Conservation (phyloP, 2,797 vertebrate species). For the Ctenosaura bakeri region DNA sequence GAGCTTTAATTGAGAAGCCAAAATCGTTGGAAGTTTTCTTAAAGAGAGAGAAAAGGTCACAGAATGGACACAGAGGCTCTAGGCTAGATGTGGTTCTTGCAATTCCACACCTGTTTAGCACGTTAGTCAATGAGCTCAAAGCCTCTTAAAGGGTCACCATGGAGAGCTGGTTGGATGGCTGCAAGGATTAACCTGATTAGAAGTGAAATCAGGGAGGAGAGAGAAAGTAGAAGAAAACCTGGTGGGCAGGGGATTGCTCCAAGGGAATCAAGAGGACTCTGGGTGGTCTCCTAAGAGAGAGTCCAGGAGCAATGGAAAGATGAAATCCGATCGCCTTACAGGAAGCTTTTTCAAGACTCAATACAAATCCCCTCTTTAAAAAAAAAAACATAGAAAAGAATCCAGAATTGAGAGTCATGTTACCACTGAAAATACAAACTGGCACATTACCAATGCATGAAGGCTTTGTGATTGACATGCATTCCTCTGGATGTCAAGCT, state of each 20-base stretch:
- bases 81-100: not conserved
- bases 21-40: conserved; percentile 34
- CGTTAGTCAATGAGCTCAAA: conserved; percentile 33
- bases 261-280: conserved; percentile 55
- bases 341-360: conserved; percentile 72
- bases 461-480: conserved; percentile 57
- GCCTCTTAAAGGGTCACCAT: not conserved
- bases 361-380: conserved; percentile 60
- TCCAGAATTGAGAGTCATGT: conserved; percentile 71
- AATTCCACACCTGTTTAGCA: conserved; percentile 10
- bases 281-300: conserved; percentile 68
- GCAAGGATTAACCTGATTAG: conserved; percentile 59
- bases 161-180: conserved; percentile 36
- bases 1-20: not conserved
- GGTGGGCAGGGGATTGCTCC: not conserved
- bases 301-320: conserved; percentile 60
- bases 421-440: conserved; percentile 64
- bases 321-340: conserved; percentile 71
- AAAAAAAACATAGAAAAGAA: conserved; percentile 65
- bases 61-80: not conserved
- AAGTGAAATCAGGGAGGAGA: not conserved
- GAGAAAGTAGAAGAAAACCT: too few species aligned
- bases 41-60: fast-evolving
- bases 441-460: conserved; percentile 65
- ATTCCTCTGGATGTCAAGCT: conserved; percentile 33